phyloP scores from a whole-genome alignment of 2,888 invertebrate genomes.

The Hydraecia micacea region DNA sequence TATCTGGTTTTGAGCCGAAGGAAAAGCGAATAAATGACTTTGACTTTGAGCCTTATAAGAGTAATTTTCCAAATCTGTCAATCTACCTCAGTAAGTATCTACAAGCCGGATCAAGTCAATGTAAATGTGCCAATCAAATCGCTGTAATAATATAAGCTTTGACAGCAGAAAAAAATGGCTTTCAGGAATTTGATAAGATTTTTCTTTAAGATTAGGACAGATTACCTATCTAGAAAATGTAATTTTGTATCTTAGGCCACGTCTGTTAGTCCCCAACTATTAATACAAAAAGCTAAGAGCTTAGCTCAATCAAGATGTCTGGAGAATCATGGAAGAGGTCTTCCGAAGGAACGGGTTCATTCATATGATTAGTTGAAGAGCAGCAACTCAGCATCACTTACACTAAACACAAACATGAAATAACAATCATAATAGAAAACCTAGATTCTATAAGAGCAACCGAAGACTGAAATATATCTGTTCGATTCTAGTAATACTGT shows the following conservation, averaged over 20 bases:
- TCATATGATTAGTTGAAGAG: not conserved
- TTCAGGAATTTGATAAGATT: not conserved
- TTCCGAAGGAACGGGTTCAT: not conserved
- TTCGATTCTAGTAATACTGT: slow-evolving; percentile 6
- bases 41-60: not conserved
- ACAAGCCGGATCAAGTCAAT: not conserved
- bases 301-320: slow-evolving; percentile 9
- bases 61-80: not conserved
- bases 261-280: not conserved
- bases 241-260: slow-evolving; percentile 3
- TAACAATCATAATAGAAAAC: slow-evolving; percentile 5
- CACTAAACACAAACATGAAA: not conserved
- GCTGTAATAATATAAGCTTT: not conserved
- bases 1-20: not conserved
- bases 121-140: not conserved
- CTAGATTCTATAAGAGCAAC: not conserved
- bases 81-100: not conserved
- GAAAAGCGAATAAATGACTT: not conserved
- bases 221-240: not conserved
- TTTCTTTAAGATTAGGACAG: slow-evolving; percentile 1
- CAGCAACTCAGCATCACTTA: not conserved
- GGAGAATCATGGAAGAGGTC: not conserved
- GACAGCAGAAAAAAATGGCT: not conserved
- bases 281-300: not conserved
- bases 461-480: not conserved